These are phyloP conservation scores for Exephanes ischioxanthus DNA, from an alignment of 2,888 invertebrate genomes.

Conservation along the genomic window DNA sequence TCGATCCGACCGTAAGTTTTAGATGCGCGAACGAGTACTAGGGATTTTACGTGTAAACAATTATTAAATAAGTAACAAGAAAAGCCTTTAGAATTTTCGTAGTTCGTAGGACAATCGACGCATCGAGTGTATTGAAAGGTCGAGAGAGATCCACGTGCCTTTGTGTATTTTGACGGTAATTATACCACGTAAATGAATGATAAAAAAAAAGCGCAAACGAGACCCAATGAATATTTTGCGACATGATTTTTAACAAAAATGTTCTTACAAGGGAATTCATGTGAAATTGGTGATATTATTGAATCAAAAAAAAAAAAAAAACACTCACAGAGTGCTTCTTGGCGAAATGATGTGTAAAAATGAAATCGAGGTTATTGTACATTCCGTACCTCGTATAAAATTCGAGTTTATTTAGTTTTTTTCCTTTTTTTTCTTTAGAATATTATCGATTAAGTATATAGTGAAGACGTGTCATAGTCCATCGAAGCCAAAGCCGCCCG, in stretches of 20 bases:
- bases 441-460: slow-evolving; percentile 57
- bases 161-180: slow-evolving; percentile 57
- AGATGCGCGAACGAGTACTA: slow-evolving; percentile 17
- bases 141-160: slow-evolving; percentile 66
- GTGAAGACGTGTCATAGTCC: slow-evolving; percentile 80
- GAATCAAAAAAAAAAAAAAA: slow-evolving; percentile 13
- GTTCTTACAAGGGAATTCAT: slow-evolving; percentile 20
- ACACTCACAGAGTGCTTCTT: neutral
- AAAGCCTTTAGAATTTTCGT: slow-evolving; percentile 2
- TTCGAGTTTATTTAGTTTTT: neutral
- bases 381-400: neutral
- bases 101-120: neutral
- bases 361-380: neutral
- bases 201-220: slow-evolving; percentile 31
- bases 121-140: neutral
- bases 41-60: slow-evolving; percentile 2
- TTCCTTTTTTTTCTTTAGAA: slow-evolving; percentile 37
- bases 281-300: slow-evolving; percentile 29
- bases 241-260: slow-evolving; percentile 11
- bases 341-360: slow-evolving; percentile 4
- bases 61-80: neutral
- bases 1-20: neutral
- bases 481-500: slow-evolving; percentile 81
- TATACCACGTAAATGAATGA: slow-evolving; percentile 60
- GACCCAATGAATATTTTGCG: slow-evolving; percentile 67